Evolutionary conservation across 2,888 invertebrate genomes (phyloP), one percentile per base, ranked within the genome.

Genomic region (Rotaria macrura): DNA sequence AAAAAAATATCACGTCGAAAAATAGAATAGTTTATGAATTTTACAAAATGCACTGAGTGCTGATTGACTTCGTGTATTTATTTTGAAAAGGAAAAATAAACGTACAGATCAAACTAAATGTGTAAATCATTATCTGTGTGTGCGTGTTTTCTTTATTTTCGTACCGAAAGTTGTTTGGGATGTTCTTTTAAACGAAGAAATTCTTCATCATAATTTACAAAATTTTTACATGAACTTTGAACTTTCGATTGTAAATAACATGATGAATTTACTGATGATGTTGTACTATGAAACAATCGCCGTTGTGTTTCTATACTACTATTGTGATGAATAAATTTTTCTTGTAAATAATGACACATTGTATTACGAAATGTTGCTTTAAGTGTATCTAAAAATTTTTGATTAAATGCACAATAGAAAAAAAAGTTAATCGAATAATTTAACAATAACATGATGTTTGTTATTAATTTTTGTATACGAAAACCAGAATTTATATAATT

Each of bases 401-500:
- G 85, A 85, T 87, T 90, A 85, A 90, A 89, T 79, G 89, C 89
- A 87, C 89, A 89, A 87, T 89, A 90, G 40, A 90, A 88, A 52
- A 90, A 88, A 87, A 90, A 90, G 87, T 90, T 90, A 17, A 90
- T 87, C 4, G 89, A 89, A 20, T 86, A 84, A 83, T 57, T 55
- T 83, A 86, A 57, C 40, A 86, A 83, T 34, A 86, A 84, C 54
- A 86, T 85, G 7, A 86, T 34, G 74, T 86, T 86, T 20, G 86
- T 84, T 2, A 85, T 49, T 74, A 86, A 85, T 52, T 84, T 84
- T 85, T 86, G 86, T 23, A 86, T 47, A 52, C 84, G 84, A 57
- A 84, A 52, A 74, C 55, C 74, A 23, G 34, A 54, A 55, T 83
- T 55, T 29, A 83, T 57, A 54, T 85, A 86, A 52, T 65, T 47